Conservation (phyloP, 2,888 invertebrate genomes). For the Chalcosyrphus nemorum region DNA sequence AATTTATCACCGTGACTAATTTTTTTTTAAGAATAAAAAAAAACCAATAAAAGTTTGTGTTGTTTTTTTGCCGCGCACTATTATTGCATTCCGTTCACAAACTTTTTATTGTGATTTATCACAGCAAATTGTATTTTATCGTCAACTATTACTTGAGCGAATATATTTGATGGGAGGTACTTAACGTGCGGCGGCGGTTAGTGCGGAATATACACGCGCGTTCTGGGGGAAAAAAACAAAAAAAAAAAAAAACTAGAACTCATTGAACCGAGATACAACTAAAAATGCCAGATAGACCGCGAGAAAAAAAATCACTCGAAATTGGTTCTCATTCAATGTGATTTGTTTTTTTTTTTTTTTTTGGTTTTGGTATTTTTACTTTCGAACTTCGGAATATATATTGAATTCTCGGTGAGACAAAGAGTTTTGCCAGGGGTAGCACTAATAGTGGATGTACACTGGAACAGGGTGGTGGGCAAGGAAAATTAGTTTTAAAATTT, state of each 20-base stretch:
- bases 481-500: neutral
- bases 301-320: slow-evolving; percentile 1
- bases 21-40: neutral
- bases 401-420: neutral
- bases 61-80: neutral
- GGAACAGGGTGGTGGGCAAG: too few species aligned
- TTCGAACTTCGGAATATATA: neutral
- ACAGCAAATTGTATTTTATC: slow-evolving; percentile 21
- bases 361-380: slow-evolving; percentile 10
- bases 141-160: slow-evolving; percentile 10
- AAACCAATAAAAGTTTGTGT: neutral
- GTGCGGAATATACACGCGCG: neutral
- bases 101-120: slow-evolving; percentile 5
- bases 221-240: slow-evolving; percentile 2
- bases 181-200: slow-evolving; percentile 16
- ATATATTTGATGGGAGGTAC: neutral
- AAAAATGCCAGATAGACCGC: slow-evolving; percentile 28
- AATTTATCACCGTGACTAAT: slow-evolving; percentile 38
- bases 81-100: neutral
- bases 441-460: too few species aligned
- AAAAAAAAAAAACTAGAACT: too few species aligned
- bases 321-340: neutral
- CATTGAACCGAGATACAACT: slow-evolving; percentile 20
- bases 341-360: neutral
- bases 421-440: neutral